Conservation (phyloP, 2,113 vertebrate genomes). For the Pelvicachromis taeniatus region DNA sequence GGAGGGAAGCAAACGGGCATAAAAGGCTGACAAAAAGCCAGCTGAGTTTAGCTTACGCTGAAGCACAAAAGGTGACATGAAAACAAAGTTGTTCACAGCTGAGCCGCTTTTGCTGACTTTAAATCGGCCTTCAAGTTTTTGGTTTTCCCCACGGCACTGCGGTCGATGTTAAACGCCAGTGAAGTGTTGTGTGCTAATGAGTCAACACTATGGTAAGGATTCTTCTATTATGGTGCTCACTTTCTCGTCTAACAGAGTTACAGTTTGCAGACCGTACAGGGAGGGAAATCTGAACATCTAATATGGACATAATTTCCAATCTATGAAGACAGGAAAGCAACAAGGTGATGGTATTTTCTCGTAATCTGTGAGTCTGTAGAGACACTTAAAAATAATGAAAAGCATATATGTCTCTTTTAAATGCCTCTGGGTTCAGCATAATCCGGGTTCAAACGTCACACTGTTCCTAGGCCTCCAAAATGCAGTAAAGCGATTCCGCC, state of each 20-base stretch:
- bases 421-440: slow-evolving; percentile 42
- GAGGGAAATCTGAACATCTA: not conserved
- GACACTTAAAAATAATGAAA: not conserved
- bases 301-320: not conserved
- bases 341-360: not conserved
- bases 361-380: not conserved
- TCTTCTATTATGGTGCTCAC: not conserved
- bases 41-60: not conserved
- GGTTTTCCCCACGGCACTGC: not conserved
- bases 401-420: not conserved
- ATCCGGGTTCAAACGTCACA: slow-evolving; percentile 57
- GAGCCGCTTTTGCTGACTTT: not conserved
- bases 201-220: not conserved
- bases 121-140: not conserved
- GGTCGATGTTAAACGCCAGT: not conserved
- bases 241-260: not conserved
- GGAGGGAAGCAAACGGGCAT: not conserved
- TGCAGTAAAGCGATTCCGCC: not conserved
- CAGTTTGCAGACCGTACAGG: not conserved
- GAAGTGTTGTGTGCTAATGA: not conserved
- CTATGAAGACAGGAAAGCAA: not conserved
- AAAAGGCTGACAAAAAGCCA: not conserved
- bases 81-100: not conserved
- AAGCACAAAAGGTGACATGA: not conserved
- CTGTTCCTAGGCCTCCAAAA: slow-evolving; percentile 34